A percentile compares a stretch with the other conserved stretches of the same genome.
phyloP scores from a whole-genome alignment of 2,113 vertebrate species.

The Barnardius zonarius region DNA sequence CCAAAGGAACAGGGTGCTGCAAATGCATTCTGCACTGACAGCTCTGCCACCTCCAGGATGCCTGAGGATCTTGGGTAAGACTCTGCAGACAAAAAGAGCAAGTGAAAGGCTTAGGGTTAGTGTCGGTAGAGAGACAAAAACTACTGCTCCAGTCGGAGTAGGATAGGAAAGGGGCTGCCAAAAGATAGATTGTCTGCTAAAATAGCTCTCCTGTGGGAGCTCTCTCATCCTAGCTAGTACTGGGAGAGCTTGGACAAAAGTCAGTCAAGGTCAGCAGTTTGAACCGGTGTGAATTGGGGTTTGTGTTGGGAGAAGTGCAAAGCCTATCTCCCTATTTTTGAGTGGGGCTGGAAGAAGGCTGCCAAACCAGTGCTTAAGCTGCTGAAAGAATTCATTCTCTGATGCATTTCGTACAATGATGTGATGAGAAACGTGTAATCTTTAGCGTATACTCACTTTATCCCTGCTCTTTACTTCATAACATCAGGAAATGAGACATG shows the following conservation, averaged over 20 bases:
- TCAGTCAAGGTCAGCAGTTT: not conserved
- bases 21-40: not conserved
- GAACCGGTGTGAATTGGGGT: not conserved
- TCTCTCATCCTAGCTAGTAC: not conserved
- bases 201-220: not conserved
- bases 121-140: not conserved
- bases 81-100: not conserved
- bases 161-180: not conserved
- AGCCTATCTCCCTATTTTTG: not conserved
- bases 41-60: not conserved
- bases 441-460: not conserved
- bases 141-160: not conserved
- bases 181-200: not conserved
- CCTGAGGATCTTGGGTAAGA: not conserved
- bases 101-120: not conserved
- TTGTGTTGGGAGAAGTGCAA: not conserved
- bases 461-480: not conserved
- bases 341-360: not conserved
- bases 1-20: not conserved
- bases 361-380: not conserved
- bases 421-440: not conserved
- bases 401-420: constrained; percentile 2
- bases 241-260: not conserved
- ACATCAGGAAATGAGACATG: not conserved
- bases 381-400: not conserved